Evolutionary conservation across 2,797 vertebrate species (phyloP), one percentile per base, ranked within the genome.

Genomic region (Smutsia temminckii): DNA sequence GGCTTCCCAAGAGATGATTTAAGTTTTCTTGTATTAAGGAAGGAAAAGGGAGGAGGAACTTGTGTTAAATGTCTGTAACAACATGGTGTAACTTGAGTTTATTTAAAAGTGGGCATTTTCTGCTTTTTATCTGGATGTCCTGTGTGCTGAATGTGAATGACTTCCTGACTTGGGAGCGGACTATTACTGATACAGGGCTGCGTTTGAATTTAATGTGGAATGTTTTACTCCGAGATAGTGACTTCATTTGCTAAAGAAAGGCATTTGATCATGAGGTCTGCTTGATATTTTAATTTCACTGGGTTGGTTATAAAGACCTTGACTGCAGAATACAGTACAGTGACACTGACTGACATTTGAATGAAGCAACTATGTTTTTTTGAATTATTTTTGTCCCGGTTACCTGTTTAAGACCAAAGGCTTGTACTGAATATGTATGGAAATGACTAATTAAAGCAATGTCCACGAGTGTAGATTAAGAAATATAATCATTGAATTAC

Each of bases 401-500:
- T 95, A 94, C 53, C 72, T 92, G 69, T 93, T 95, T 13, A 0
- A 96, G 93, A 97, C 97, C 95, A 97, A 96, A 98, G 93, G 89
- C 79, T 21, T 93, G 95, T 89, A 85, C 92, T 90, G 83, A 89
- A 92, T 96, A 93, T 91, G 75, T 96, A 83, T 83, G 96, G 97
- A 97, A 96, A 90, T 96, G 95, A 97, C 49, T 97, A 97, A 96
- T 97, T 95, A 97, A 87, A 97, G 61, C 91, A 84, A 96, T 97
- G 96, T 97, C 96, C 92, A 91, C n/a, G 34, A 95, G 86, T 93
- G 72, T 96, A 97, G 92, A 95, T 80, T 91, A 79, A 93, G 84
- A 96, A 92, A 68, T 57, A 59, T 97, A 88, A 64, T 94, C 91
- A 85, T 83, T 53, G 81, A 25, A 37, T 93, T 72, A 34, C 25